Evolutionary conservation across 2,797 vertebrate genomes (phyloP).

Genomic region (Erethizon dorsatum): DNA sequence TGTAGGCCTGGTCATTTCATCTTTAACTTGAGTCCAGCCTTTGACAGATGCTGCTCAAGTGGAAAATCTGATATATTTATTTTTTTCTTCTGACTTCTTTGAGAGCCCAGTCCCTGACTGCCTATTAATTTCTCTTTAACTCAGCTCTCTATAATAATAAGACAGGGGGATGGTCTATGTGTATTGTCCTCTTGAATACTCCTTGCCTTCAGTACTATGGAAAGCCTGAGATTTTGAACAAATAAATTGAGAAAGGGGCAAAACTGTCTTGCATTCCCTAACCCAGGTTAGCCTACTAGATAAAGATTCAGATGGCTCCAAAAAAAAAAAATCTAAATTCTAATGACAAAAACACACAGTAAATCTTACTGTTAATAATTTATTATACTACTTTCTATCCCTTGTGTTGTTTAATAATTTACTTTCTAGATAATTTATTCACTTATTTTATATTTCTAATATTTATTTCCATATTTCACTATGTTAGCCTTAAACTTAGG

Average conservation of each 20-base stretch:
- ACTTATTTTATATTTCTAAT: neutral
- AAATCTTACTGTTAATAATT: neutral
- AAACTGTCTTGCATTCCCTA: neutral
- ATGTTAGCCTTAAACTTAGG: neutral
- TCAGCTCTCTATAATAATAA: neutral
- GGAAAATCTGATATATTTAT: neutral
- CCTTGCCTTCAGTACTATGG: neutral
- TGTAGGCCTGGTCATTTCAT: neutral
- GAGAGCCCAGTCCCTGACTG: neutral
- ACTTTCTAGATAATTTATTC: neutral
- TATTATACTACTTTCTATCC: neutral
- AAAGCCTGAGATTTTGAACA: neutral
- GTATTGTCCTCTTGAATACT: neutral
- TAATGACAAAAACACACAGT: neutral
- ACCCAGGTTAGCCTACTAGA: neutral
- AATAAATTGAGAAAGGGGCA: neutral
- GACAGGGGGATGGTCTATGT: rapidly evolving
- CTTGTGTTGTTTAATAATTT: neutral
- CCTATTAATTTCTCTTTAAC: neutral
- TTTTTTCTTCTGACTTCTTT: neutral
- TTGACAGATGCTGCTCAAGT: neutral
- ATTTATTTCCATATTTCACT: neutral
- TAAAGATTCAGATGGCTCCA: neutral
- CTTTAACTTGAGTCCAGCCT: neutral
- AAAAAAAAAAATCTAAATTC: neutral